These are phyloP conservation scores for Sanderia malayensis DNA, from an alignment of 30 jellyfish, hydroid and myxozoan species.

Conservation along the genomic window DNA sequence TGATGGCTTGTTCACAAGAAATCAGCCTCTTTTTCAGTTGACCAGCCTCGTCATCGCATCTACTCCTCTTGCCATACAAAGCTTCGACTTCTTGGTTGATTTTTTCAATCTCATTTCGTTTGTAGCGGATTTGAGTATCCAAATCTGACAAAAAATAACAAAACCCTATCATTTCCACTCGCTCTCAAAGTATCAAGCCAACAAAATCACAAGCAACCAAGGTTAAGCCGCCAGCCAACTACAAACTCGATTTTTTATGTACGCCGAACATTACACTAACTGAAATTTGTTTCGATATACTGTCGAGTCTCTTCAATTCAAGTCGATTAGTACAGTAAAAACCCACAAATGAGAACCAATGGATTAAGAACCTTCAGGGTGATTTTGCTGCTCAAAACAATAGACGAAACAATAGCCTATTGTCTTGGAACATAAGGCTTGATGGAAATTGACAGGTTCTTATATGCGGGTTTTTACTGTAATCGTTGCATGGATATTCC, in stretches of 20 bases:
- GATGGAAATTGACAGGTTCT: too few relatives aligned
- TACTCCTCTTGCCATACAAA: slow-evolving; percentile 72
- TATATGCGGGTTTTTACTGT: too few relatives aligned
- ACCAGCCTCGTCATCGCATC: slow-evolving; percentile 90
- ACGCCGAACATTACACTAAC: not conserved
- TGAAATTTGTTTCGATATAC: not conserved
- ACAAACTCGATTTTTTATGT: not conserved
- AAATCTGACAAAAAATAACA: slow-evolving; percentile 72
- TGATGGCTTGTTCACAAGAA: slow-evolving; percentile 89
- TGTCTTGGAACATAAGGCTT: too few relatives aligned
- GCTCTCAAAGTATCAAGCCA: too few relatives aligned
- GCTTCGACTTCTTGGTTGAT: slow-evolving; percentile 85
- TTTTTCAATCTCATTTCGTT: slow-evolving; percentile 82
- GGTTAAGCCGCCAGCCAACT: too few relatives aligned
- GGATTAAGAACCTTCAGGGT: too few relatives aligned
- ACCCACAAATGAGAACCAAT: too few relatives aligned
- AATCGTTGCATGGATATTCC: not conserved
- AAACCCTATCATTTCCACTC: too few relatives aligned
- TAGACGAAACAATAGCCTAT: too few relatives aligned
- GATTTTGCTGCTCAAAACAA: too few relatives aligned
- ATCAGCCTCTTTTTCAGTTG: slow-evolving; percentile 77
- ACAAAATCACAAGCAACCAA: too few relatives aligned
- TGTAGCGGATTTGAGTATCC: slow-evolving; percentile 91
- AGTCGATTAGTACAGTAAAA: not conserved
- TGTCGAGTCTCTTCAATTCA: not conserved